These are phyloP conservation scores for Sisyra nigra DNA, from an alignment of 2,888 invertebrate genomes.

Conservation along the genomic window DNA sequence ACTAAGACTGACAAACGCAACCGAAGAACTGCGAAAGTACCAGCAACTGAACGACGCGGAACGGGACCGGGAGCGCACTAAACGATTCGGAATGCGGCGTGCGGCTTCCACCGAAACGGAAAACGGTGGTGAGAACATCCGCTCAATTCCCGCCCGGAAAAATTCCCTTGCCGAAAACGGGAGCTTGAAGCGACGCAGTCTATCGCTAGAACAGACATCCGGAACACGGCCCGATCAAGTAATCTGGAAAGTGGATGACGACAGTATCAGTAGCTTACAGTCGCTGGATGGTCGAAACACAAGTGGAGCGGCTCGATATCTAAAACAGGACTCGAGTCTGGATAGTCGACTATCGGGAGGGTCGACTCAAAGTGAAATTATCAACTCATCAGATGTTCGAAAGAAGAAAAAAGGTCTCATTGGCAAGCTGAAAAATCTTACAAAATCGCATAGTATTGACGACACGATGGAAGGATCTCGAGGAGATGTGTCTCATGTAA, in stretches of 20 bases:
- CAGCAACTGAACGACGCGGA: constrained; percentile 35
- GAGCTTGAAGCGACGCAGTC: constrained; percentile 40
- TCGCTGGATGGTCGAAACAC: constrained; percentile 46
- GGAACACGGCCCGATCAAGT: constrained; percentile 36
- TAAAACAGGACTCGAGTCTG: constrained; percentile 58
- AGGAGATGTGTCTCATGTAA: constrained; percentile 37
- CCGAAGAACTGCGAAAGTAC: constrained; percentile 40
- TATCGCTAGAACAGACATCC: constrained; percentile 52
- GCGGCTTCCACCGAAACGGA: constrained; percentile 51
- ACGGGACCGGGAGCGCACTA: constrained; percentile 30
- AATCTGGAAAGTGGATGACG: constrained; percentile 75
- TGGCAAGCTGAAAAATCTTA: constrained; percentile 69
- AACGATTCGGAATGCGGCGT: constrained; percentile 25
- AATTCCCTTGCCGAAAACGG: constrained; percentile 15
- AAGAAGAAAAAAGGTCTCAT: constrained; percentile 68
- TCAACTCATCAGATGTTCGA: constrained; percentile 48
- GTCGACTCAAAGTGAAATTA: constrained; percentile 69
- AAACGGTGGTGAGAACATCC: constrained; percentile 27
- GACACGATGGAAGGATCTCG: constrained; percentile 37
- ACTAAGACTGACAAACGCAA: constrained; percentile 49
- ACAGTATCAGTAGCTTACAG: constrained; percentile 70
- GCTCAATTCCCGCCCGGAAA: constrained; percentile 20
- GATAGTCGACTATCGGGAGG: constrained; percentile 73
- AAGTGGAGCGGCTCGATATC: constrained; percentile 31
- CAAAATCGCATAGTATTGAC: constrained; percentile 70